Percentiles rank a stretch among this genome's conserved stretches.
phyloP scores from a whole-genome alignment of 1,140 invertebrate species.

The Macrocentrus cingulum region DNA sequence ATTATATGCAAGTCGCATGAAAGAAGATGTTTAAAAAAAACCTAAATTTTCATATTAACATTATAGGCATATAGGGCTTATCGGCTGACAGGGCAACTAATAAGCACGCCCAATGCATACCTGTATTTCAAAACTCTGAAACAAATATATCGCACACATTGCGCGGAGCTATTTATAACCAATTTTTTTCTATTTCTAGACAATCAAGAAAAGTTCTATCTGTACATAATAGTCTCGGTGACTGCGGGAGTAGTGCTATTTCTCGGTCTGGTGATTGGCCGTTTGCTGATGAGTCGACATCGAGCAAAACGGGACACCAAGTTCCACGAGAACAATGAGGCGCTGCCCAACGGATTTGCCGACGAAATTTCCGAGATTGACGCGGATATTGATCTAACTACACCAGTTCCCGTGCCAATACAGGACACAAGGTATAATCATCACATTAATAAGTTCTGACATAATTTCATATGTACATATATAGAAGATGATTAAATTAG shows the following conservation, averaged over 20 bases:
- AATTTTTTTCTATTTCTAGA: constrained; percentile 60
- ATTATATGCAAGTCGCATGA: too few relatives aligned
- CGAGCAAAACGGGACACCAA: constrained; percentile 59
- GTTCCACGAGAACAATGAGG: constrained; percentile 63
- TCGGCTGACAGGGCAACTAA: too few relatives aligned
- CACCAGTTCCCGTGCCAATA: constrained; percentile 61
- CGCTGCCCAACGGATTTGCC: constrained; percentile 69
- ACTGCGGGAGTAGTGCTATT: constrained; percentile 69
- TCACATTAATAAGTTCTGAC: too few relatives aligned
- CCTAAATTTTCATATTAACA: too few relatives aligned
- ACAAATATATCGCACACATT: too few relatives aligned
- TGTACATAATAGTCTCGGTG: constrained; percentile 75
- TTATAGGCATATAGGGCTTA: too few relatives aligned
- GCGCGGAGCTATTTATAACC: too few relatives aligned
- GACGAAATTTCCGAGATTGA: constrained; percentile 74
- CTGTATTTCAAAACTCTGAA: too few relatives aligned
- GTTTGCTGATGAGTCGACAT: constrained; percentile 66
- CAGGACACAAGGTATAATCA: constrained; percentile 51
- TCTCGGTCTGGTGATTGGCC: constrained; percentile 67
- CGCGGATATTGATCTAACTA: constrained; percentile 71
- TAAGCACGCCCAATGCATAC: too few relatives aligned
- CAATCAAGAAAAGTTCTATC: constrained; percentile 75
- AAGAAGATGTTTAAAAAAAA: too few relatives aligned
- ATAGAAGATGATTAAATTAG: too few relatives aligned
- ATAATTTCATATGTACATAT: too few relatives aligned